Evolutionary conservation across 2,113 vertebrate genomes (phyloP).

Genomic region (Euleptes europaea): DNA sequence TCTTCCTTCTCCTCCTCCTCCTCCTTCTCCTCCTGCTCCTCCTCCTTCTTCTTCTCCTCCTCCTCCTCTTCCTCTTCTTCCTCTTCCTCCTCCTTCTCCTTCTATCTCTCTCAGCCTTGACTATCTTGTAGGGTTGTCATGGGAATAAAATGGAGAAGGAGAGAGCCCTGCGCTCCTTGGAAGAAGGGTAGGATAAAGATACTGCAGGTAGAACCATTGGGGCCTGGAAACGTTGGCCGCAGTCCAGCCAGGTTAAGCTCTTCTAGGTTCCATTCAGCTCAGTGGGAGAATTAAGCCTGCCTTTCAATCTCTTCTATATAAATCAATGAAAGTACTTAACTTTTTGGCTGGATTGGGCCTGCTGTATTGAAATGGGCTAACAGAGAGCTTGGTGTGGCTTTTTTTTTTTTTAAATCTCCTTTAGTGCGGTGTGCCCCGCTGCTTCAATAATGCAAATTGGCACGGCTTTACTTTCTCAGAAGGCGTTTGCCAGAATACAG

Average conservation of each 20-base stretch:
- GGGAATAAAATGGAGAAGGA: too few species aligned
- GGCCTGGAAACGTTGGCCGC: not conserved
- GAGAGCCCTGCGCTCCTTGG: too few species aligned
- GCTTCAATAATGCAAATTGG: not conserved
- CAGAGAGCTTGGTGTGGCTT: not conserved
- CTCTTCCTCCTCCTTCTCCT: too few species aligned
- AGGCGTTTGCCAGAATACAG: constrained; percentile 18
- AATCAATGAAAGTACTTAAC: not conserved
- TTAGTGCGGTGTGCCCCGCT: not conserved
- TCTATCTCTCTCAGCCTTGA: too few species aligned
- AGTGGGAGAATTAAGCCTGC: not conserved
- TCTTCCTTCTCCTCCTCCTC: too few species aligned
- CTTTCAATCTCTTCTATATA: not conserved
- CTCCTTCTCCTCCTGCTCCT: too few species aligned
- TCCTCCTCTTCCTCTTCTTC: too few species aligned
- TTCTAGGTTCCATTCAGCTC: not conserved
- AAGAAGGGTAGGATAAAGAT: too few species aligned
- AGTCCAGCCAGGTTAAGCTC: not conserved
- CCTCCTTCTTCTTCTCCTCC: too few species aligned
- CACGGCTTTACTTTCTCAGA: not conserved
- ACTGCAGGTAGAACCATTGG: too few species aligned
- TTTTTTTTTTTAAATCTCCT: not conserved
- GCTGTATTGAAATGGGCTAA: not conserved
- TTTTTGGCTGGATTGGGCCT: not conserved
- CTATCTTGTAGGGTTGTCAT: too few species aligned